A percentile compares a stretch with the other conserved stretches of the same genome.
phyloP scores from a whole-genome alignment of 2,888 invertebrate genomes.

The Congeria kusceri region DNA sequence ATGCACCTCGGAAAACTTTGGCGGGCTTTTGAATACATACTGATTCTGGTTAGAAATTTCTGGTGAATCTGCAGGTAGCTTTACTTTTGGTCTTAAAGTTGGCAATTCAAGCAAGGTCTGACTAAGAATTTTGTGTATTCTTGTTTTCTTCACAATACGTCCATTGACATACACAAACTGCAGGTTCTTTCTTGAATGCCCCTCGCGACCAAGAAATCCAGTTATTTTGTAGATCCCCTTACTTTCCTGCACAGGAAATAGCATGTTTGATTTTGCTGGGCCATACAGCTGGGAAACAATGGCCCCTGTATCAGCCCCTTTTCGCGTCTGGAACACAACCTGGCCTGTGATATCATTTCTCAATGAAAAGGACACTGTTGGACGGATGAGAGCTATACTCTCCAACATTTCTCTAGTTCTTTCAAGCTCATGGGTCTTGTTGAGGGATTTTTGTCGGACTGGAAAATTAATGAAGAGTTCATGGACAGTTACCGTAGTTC shows the following conservation, averaged over 20 bases:
- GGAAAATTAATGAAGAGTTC: slow-evolving; percentile 89
- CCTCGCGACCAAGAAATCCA: slow-evolving; percentile 88
- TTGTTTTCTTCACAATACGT: slow-evolving; percentile 87
- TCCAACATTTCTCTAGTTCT: slow-evolving; percentile 88
- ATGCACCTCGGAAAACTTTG: slow-evolving; percentile 77
- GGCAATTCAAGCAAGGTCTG: slow-evolving; percentile 82
- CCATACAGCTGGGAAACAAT: slow-evolving; percentile 87
- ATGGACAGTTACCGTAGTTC: slow-evolving; percentile 91
- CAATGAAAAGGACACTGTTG: slow-evolving; percentile 89
- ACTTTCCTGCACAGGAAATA: slow-evolving; percentile 85
- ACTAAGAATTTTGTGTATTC: slow-evolving; percentile 86
- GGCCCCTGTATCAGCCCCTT: slow-evolving; percentile 87
- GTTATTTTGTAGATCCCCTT: slow-evolving; percentile 87
- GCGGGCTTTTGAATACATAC: slow-evolving; percentile 68
- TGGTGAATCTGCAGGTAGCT: slow-evolving; percentile 31
- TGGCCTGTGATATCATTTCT: slow-evolving; percentile 89
- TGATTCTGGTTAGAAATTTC: slow-evolving; percentile 13
- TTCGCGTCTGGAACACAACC: slow-evolving; percentile 88
- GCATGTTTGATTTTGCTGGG: slow-evolving; percentile 82
- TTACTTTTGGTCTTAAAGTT: slow-evolving; percentile 67
- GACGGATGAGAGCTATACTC: slow-evolving; percentile 89
- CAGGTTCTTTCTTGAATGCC: slow-evolving; percentile 85
- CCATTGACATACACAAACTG: slow-evolving; percentile 90
- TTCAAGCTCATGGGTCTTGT: slow-evolving; percentile 87
- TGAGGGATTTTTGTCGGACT: slow-evolving; percentile 88